Evolutionary conservation across 2,797 vertebrate species (phyloP).

Genomic region (Ispidina picta): DNA sequence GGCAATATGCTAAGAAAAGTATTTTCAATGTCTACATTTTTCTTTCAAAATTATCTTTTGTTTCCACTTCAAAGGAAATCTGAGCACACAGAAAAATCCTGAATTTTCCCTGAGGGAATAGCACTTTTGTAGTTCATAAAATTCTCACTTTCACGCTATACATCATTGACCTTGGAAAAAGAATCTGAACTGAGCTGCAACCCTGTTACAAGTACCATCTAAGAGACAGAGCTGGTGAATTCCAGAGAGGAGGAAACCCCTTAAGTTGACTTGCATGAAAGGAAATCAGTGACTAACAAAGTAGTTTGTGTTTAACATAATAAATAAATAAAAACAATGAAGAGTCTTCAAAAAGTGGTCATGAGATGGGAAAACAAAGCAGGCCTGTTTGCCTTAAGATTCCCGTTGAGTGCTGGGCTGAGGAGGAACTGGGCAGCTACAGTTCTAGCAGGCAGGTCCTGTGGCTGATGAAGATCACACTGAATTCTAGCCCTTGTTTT

Average conservation of each 20-base stretch:
- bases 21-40: slow-evolving; percentile 37
- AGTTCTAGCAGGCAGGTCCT: not conserved
- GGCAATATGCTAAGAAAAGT: slow-evolving; percentile 48
- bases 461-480: not conserved
- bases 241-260: not conserved
- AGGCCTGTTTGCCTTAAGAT: not conserved
- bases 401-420: not conserved
- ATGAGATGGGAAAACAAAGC: not conserved
- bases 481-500: not conserved
- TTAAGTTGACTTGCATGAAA: not conserved
- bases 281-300: slow-evolving; percentile 15
- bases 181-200: not conserved
- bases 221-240: not conserved
- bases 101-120: not conserved
- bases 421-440: not conserved
- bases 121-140: slow-evolving; percentile 39
- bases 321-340: slow-evolving; percentile 23
- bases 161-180: slow-evolving; percentile 3
- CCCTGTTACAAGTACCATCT: not conserved
- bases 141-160: slow-evolving; percentile 29
- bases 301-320: slow-evolving; percentile 19
- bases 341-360: not conserved
- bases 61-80: slow-evolving; percentile 39
- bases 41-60: slow-evolving; percentile 52
- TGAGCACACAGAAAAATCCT: not conserved